phyloP scores from a whole-genome alignment of 2,888 invertebrate species.

The Diaperis boleti region DNA sequence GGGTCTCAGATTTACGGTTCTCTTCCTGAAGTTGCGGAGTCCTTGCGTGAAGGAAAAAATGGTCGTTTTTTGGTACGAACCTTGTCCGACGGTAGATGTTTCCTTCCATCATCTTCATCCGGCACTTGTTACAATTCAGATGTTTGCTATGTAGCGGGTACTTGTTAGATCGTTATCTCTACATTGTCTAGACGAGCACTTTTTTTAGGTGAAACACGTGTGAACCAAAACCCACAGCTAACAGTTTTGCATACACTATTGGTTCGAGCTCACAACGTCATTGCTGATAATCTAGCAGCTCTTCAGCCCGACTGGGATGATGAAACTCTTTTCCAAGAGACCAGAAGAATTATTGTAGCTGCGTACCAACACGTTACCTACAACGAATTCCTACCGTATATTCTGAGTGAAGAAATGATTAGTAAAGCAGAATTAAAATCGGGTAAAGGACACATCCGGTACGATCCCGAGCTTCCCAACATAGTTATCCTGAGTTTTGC shows the following conservation, averaged over 20 bases:
- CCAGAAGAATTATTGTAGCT: conserved; percentile 64
- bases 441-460: conserved; percentile 65
- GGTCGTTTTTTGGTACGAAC: conserved; percentile 22
- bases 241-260: conserved; percentile 65
- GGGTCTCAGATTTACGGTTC: conserved; percentile 42
- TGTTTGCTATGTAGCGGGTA: conserved; percentile 35
- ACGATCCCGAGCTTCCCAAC: conserved; percentile 33
- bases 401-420: conserved; percentile 72
- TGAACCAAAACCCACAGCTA: conserved; percentile 64
- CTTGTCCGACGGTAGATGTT: conserved; percentile 27
- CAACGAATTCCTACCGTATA: conserved; percentile 79
- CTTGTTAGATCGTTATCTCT: neutral
- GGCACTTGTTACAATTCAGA: conserved; percentile 22
- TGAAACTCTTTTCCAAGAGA: conserved; percentile 65
- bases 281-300: conserved; percentile 60
- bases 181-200: too few species aligned
- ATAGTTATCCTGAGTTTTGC: conserved; percentile 37
- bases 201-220: conserved; percentile 61
- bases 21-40: conserved; percentile 9
- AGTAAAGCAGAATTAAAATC: conserved; percentile 70
- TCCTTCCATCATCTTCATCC: conserved; percentile 24
- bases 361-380: conserved; percentile 77
- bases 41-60: conserved; percentile 35
- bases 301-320: conserved; percentile 68
- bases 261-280: conserved; percentile 66